A percentile compares a stretch with the other conserved stretches of the same genome.
Evolutionary conservation across 2,888 invertebrate genomes (phyloP).

Genomic region (Miltochrista miniata): DNA sequence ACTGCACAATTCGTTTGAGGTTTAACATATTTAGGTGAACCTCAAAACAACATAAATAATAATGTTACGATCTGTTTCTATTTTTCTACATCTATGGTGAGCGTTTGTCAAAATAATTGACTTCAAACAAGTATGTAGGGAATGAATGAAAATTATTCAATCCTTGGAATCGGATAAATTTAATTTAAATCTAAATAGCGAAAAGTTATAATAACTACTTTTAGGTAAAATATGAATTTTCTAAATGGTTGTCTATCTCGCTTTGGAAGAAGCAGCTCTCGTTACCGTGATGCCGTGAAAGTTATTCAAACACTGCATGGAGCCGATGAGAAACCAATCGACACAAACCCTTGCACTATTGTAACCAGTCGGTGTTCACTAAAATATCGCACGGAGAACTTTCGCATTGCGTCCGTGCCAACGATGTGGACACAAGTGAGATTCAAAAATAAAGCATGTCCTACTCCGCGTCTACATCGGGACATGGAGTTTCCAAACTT

Average conservation of each 20-base stretch:
- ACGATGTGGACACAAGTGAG: constrained; percentile 64
- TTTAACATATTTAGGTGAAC: no score
- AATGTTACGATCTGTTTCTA: no score
- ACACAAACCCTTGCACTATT: constrained; percentile 2
- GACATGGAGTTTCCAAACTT: constrained; percentile 66
- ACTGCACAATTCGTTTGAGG: no score
- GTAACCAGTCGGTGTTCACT: constrained; percentile 10
- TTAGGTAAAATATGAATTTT: constrained; percentile 43
- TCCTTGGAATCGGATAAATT: no score
- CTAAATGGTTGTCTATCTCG: constrained; percentile 42
- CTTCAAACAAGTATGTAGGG: no score
- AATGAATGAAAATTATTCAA: no score
- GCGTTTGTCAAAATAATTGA: no score
- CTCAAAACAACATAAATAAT: no score
- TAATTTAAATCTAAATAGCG: no score
- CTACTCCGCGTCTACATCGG: constrained; percentile 61
- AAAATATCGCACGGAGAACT: constrained; percentile 21
- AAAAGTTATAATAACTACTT: no score
- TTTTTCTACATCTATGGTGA: no score
- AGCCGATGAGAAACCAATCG: constrained; percentile 9
- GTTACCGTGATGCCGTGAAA: constrained; percentile 40
- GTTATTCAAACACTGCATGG: constrained; percentile 7
- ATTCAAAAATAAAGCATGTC: constrained; percentile 29
- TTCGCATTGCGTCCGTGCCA: constrained; percentile 24
- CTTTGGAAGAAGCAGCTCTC: constrained; percentile 33